These are phyloP conservation scores for Cyphomyrus discorhynchus DNA, from an alignment of 2,113 vertebrate genomes.

Conservation along the genomic window DNA sequence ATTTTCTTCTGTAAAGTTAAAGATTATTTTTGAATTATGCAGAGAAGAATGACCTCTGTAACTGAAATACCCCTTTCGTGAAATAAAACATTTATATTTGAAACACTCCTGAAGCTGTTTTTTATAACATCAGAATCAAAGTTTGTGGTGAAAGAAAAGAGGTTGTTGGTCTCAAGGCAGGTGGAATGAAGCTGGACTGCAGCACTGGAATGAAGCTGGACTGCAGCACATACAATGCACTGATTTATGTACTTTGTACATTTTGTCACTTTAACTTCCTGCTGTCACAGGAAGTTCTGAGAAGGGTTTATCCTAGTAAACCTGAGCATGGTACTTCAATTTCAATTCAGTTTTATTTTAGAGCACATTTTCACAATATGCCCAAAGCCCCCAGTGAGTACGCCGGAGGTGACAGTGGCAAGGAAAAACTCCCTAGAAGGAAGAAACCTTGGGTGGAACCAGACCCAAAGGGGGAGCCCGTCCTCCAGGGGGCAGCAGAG, in stretches of 20 bases:
- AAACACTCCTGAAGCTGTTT: neutral
- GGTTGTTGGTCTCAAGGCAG: neutral
- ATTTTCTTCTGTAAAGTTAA: neutral
- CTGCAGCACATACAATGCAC: neutral
- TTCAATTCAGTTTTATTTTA: neutral
- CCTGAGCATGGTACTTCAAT: neutral
- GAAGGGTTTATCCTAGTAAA: neutral
- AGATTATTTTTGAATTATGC: slow-evolving; percentile 2
- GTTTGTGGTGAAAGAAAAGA: neutral
- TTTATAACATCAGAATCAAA: neutral
- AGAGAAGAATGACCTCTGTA: slow-evolving; percentile 34
- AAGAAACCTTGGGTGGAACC: neutral
- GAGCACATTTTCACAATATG: neutral
- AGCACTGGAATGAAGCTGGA: neutral
- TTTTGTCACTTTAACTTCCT: neutral
- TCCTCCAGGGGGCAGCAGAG: no score
- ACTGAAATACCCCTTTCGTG: slow-evolving; percentile 25
- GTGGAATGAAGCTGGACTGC: neutral
- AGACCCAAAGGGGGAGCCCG: neutral
- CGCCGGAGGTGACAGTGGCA: neutral
- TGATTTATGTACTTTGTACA: neutral
- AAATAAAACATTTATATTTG: slow-evolving; percentile 41
- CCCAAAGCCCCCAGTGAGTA: neutral
- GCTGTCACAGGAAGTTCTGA: neutral
- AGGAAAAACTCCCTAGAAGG: neutral